Evolutionary conservation across 2,113 vertebrate genomes (phyloP).

Genomic region (Sphaerodactylus townsendi): DNA sequence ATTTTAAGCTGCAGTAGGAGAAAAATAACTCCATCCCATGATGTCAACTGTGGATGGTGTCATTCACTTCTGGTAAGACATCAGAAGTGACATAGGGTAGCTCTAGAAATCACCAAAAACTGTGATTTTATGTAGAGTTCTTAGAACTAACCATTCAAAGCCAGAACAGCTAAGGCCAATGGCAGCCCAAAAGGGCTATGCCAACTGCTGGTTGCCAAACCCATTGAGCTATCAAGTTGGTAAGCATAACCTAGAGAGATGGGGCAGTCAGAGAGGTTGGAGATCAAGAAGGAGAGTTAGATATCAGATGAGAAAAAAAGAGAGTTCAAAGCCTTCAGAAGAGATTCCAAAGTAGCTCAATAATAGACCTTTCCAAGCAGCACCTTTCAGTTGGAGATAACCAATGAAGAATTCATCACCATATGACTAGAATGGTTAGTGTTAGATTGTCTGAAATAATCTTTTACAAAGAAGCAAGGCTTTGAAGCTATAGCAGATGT

Average conservation of each 20-base stretch:
- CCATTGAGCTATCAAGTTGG: background rate
- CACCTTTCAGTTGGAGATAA: background rate
- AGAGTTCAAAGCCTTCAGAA: background rate
- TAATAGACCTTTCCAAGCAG: background rate
- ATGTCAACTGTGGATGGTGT: no score
- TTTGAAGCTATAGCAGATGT: background rate
- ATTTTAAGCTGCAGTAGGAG: no score
- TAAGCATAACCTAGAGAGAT: no score
- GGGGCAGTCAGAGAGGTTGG: background rate
- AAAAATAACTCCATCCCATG: no score
- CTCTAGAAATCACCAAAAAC: no score
- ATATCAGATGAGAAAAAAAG: background rate
- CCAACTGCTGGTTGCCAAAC: background rate
- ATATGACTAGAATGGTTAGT: background rate
- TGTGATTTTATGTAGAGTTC: no score
- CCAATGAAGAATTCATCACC: background rate
- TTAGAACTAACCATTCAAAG: background rate
- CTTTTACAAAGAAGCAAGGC: background rate
- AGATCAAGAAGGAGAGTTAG: background rate
- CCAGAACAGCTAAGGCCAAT: background rate
- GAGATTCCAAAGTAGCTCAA: background rate
- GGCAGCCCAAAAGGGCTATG: background rate
- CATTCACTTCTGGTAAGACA: no score
- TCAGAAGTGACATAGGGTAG: no score
- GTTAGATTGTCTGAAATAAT: background rate